Evolutionary conservation across 2,888 invertebrate genomes (phyloP).

Genomic region (Ichneumoninae sp.): DNA sequence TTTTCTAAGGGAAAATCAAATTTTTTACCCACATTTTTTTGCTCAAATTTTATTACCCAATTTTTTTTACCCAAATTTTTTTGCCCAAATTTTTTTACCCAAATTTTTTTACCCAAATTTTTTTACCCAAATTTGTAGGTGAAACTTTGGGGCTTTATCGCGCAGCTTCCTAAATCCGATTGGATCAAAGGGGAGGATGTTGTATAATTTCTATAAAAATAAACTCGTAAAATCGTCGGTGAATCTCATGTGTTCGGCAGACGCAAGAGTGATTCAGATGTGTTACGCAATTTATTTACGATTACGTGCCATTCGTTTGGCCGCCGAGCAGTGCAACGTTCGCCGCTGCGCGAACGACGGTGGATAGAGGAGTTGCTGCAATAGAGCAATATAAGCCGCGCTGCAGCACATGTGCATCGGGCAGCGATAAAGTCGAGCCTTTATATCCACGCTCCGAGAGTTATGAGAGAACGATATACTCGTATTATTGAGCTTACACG

Average conservation of each 20-base stretch:
- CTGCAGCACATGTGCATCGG: conserved; percentile 36
- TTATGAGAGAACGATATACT: conserved; percentile 2
- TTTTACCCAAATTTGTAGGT: neutral
- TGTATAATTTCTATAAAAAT: neutral
- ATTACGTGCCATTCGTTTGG: conserved; percentile 45
- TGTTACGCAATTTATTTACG: conserved; percentile 61
- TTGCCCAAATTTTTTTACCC: too few species aligned
- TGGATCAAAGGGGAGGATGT: neutral
- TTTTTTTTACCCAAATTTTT: too few species aligned
- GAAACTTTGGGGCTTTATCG: neutral
- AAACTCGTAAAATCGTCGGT: neutral
- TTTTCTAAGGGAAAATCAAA: neutral
- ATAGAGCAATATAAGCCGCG: conserved; percentile 1
- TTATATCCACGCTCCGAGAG: conserved; percentile 24
- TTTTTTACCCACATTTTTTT: neutral
- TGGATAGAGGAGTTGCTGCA: conserved; percentile 8
- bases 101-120: too few species aligned
- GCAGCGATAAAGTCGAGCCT: conserved; percentile 41
- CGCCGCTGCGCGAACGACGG: conserved; percentile 3
- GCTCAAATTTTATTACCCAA: too few species aligned
- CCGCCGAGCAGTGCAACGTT: conserved; percentile 28
- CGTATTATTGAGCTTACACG: conserved; percentile 19
- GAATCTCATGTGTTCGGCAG: conserved; percentile 21
- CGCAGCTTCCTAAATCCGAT: neutral
- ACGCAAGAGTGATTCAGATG: conserved; percentile 37